phyloP scores from a whole-genome alignment of 2,113 vertebrate genomes.

The Boulengeromyrus knoepffleri region DNA sequence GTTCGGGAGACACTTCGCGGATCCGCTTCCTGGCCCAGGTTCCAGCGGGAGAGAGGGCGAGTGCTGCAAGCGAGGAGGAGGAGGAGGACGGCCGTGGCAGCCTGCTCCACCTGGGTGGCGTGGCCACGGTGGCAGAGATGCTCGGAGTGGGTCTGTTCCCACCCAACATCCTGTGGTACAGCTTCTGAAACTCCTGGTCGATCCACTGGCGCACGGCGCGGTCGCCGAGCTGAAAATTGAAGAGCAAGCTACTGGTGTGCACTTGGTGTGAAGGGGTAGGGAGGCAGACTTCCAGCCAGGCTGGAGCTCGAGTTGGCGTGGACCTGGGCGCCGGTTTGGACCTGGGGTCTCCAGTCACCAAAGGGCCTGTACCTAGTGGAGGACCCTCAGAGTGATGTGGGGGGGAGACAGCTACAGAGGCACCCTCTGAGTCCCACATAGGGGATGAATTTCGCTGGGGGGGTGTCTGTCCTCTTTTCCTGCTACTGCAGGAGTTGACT shows the following conservation, averaged over 20 bases:
- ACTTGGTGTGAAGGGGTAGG: neutral
- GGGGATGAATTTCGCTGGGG: neutral
- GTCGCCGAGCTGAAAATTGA: conserved; percentile 9
- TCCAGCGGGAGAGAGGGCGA: conserved; percentile 55
- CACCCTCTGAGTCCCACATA: neutral
- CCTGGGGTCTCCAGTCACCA: neutral
- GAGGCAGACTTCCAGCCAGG: neutral
- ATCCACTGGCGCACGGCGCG: conserved; percentile 19
- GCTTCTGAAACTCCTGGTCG: conserved; percentile 46
- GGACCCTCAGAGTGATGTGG: neutral
- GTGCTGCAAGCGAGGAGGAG: conserved; percentile 42
- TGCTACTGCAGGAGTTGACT: neutral
- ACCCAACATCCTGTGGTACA: conserved; percentile 58
- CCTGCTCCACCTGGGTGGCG: neutral
- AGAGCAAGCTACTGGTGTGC: neutral
- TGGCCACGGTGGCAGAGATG: neutral
- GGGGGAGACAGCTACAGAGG: neutral
- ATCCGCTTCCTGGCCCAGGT: conserved; percentile 47
- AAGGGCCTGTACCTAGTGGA: neutral
- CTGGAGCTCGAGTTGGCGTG: too few species aligned
- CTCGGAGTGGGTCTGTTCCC: conserved; percentile 21
- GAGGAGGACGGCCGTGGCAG: neutral
- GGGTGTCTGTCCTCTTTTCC: neutral
- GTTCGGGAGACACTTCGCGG: conserved; percentile 29
- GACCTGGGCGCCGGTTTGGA: neutral